phyloP scores from a whole-genome alignment of 2,797 vertebrate species.

The Telmatherina bonti region DNA sequence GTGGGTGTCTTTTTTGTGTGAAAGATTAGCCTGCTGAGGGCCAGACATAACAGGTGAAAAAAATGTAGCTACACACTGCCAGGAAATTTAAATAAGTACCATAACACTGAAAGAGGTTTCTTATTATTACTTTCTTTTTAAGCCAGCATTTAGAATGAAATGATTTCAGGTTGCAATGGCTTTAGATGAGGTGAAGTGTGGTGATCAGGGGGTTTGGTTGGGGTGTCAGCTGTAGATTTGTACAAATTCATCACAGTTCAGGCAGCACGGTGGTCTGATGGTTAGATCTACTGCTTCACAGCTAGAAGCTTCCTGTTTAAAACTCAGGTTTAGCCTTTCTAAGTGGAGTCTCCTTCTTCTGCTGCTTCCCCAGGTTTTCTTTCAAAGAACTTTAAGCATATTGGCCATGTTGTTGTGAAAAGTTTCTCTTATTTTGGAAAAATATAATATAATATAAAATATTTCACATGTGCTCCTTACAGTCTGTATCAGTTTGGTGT shows the following conservation, averaged over 20 bases:
- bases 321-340: not conserved
- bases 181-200: not conserved
- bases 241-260: not conserved
- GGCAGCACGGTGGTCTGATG: not conserved
- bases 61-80: not conserved
- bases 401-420: too few species aligned
- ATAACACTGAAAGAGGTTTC: not conserved
- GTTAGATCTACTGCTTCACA: not conserved
- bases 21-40: constrained; percentile 34
- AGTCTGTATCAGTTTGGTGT: not conserved
- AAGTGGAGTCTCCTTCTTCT: not conserved
- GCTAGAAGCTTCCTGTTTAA: not conserved
- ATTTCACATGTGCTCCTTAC: not conserved
- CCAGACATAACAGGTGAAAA: constrained; percentile 3
- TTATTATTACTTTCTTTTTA: not conserved
- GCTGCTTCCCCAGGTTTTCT: too few species aligned
- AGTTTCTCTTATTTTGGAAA: too few species aligned
- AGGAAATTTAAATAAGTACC: constrained; percentile 8
- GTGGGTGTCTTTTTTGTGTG: constrained; percentile 23
- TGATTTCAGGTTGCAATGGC: not conserved
- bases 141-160: not conserved
- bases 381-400: too few species aligned
- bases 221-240: not conserved
- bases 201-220: not conserved
- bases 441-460: too few species aligned